Percentiles rank a stretch among this genome's conserved stretches.
Evolutionary conservation across 2,888 invertebrate genomes (phyloP).

Genomic region (Phorcus lineatus): DNA sequence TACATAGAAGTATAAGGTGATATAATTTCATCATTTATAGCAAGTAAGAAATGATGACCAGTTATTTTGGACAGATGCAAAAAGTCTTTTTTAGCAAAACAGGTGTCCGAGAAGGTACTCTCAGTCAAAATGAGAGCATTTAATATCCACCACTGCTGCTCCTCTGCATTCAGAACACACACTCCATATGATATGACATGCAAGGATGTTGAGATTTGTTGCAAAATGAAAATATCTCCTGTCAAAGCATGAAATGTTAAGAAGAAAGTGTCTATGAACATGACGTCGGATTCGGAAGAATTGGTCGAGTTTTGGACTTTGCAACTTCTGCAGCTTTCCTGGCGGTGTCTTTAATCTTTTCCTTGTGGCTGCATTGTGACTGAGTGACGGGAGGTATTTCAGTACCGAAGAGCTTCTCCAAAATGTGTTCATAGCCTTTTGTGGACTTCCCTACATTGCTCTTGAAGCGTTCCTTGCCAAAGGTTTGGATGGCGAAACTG

Average conservation of each 20-base stretch:
- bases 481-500: slow-evolving; percentile 89
- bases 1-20: too few relatives aligned
- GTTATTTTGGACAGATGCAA: not conserved
- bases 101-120: too few relatives aligned
- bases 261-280: not conserved
- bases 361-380: slow-evolving; percentile 61
- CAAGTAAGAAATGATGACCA: not conserved
- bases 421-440: slow-evolving; percentile 88
- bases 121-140: too few relatives aligned
- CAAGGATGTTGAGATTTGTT: not conserved
- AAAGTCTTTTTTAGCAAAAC: not conserved
- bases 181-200: not conserved
- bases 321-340: slow-evolving; percentile 89
- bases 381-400: slow-evolving; percentile 37
- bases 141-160: not conserved
- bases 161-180: not conserved
- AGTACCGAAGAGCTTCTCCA: slow-evolving; percentile 75
- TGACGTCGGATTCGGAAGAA: not conserved
- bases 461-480: slow-evolving; percentile 91
- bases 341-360: slow-evolving; percentile 86
- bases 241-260: not conserved
- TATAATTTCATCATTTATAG: too few relatives aligned
- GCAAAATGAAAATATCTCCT: not conserved
- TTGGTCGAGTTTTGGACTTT: slow-evolving; percentile 73
- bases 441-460: slow-evolving; percentile 90